Evolutionary conservation across 2,113 vertebrate species (phyloP).

Genomic region (Leptodactylus fuscus): DNA sequence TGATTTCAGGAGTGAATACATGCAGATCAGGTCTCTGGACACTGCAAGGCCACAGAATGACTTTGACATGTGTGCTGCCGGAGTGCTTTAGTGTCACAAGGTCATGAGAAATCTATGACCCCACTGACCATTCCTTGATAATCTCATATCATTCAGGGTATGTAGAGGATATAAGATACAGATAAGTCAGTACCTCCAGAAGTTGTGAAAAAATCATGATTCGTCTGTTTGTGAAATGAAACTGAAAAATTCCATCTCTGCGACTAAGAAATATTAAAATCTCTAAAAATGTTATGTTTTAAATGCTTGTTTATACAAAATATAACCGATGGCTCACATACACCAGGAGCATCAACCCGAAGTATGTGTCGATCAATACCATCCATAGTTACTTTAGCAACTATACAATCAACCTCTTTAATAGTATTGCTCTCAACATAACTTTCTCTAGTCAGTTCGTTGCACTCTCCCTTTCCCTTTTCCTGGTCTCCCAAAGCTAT

Average conservation of each 20-base stretch:
- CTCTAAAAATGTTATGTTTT: not conserved
- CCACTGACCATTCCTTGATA: constrained; percentile 24
- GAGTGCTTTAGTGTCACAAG: constrained; percentile 35
- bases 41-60: not conserved
- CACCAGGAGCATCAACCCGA: too few species aligned
- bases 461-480: too few species aligned
- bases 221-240: not conserved
- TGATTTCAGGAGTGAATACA: not conserved
- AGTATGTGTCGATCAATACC: too few species aligned
- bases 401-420: too few species aligned
- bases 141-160: constrained; percentile 13
- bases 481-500: too few species aligned
- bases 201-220: not conserved
- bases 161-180: not conserved
- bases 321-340: too few species aligned
- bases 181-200: not conserved
- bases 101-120: constrained; percentile 55
- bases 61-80: constrained; percentile 18
- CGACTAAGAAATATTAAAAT: not conserved
- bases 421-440: too few species aligned
- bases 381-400: too few species aligned
- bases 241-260: not conserved
- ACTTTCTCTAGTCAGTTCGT: too few species aligned
- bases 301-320: too few species aligned
- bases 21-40: constrained; percentile 12